Conservation (phyloP, 2,113 vertebrate genomes). For the Chamaea fasciata region DNA sequence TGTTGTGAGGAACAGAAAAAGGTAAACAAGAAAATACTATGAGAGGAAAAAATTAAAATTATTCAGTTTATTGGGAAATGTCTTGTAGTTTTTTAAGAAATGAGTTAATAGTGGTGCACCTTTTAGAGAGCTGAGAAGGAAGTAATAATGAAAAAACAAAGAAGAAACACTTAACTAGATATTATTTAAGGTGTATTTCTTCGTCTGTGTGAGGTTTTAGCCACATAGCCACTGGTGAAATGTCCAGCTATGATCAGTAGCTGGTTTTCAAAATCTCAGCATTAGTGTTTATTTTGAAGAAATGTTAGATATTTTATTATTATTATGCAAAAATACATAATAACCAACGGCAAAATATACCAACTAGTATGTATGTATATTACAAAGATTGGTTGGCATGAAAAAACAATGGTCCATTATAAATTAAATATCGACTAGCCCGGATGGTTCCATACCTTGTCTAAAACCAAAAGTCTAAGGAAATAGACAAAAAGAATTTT, state of each 20-base stretch:
- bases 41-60: background rate
- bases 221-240: background rate
- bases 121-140: background rate
- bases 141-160: background rate
- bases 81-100: background rate
- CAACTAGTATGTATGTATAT: background rate
- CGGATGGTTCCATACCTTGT: background rate
- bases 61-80: background rate
- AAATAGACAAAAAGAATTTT: background rate
- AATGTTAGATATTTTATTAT: background rate
- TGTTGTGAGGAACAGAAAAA: background rate
- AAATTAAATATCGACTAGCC: background rate
- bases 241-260: background rate
- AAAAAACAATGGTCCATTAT: background rate
- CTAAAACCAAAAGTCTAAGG: background rate
- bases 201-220: background rate
- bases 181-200: background rate
- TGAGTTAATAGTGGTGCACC: background rate
- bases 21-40: background rate
- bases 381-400: background rate
- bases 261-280: background rate
- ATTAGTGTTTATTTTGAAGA: background rate
- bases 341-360: background rate
- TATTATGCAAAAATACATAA: background rate
- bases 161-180: background rate